Conservation (phyloP, 2,797 vertebrate genomes). For the Gobionotothen gibberifrons region DNA sequence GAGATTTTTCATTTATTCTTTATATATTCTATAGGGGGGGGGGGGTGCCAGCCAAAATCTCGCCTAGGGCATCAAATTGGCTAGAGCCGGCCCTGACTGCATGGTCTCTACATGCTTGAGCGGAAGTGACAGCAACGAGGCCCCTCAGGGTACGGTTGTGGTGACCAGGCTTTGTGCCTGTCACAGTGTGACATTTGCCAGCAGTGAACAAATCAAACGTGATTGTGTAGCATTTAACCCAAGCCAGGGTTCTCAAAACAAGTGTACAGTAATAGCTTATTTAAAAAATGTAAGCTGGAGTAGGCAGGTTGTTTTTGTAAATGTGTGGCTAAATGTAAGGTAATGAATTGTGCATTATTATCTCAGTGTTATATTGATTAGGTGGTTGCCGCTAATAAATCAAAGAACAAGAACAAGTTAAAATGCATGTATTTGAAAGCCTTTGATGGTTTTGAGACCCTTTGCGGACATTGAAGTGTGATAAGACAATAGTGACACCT, state of each 20-base stretch:
- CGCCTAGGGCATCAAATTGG: no score
- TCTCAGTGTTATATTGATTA: slow-evolving; percentile 5
- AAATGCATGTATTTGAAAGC: slow-evolving; percentile 29
- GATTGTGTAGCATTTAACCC: slow-evolving; percentile 75
- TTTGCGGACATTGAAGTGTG: slow-evolving; percentile 20
- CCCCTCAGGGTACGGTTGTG: slow-evolving; percentile 70
- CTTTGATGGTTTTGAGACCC: slow-evolving; percentile 43
- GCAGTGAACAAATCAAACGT: slow-evolving; percentile 78
- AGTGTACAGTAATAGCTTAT: slow-evolving; percentile 49
- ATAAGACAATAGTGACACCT: slow-evolving; percentile 74
- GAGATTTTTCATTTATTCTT: no score
- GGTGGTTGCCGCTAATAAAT: slow-evolving; percentile 3
- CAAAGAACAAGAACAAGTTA: slow-evolving; percentile 17
- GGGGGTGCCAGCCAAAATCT: no score
- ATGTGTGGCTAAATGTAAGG: background rate
- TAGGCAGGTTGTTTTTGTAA: slow-evolving; percentile 13
- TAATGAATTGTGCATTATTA: background rate
- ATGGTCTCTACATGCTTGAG: slow-evolving; percentile 67
- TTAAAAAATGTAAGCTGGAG: slow-evolving; percentile 25
- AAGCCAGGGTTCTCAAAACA: slow-evolving; percentile 44
- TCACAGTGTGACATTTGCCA: slow-evolving; percentile 85
- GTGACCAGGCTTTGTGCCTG: slow-evolving; percentile 76
- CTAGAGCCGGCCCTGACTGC: no score
- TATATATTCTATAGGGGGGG: no score
- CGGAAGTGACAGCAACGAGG: slow-evolving; percentile 76